Base-by-base conservation (phyloP, 2,888 invertebrate genomes). In the Prosapia bicincta region DNA sequence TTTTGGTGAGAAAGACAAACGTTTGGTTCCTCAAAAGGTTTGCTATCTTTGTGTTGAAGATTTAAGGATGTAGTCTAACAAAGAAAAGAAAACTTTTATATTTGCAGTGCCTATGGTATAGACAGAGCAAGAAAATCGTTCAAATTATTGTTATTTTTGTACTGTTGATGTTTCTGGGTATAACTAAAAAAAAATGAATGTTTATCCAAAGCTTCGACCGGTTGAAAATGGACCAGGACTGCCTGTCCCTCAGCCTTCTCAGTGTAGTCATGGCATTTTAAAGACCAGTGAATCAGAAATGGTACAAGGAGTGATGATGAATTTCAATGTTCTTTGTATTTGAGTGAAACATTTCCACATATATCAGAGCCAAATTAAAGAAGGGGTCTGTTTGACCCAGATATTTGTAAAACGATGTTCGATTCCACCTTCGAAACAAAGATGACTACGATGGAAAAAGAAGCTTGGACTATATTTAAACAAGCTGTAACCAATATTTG, bases 61-160 rank as follows among this genome's bases (percentile, higher is more conserved):
- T 26, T 23, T 66, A 13, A 66, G 66, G 26, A 66, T 20, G 26
- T 66, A 23, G 66, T 66, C 66, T 25, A 66, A 66, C 10, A 66
- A 66, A 66, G 13, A 13, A 24, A 66, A 66, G 10, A 66, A 66
- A n/a, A 13, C 24, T 66, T 66, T 66, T 26, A 66, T 10, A 66
- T n/a, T 20, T 66, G 66, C 66, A 25, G 26, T 66, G 13, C 66
- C 66, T 66, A 66, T 66, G 66, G 23, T 66, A 66, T 66, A 23
- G 66, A 66, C 20, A 26, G 66, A 66, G 26, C 66, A 24, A 66
- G 23, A 26, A 66, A 66, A 66, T 26, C 66, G 23, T 66, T 66
- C 66, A 25, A 26, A 66, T 66, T 15, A 66, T 26, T 66, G 66
- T 26, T 66, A 66, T 26, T 66, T 66, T 66, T 66, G 66, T 26